Evolutionary conservation across 2,888 invertebrate genomes (phyloP), one percentile per base, ranked within the genome.

Genomic region (Smittia sp.): DNA sequence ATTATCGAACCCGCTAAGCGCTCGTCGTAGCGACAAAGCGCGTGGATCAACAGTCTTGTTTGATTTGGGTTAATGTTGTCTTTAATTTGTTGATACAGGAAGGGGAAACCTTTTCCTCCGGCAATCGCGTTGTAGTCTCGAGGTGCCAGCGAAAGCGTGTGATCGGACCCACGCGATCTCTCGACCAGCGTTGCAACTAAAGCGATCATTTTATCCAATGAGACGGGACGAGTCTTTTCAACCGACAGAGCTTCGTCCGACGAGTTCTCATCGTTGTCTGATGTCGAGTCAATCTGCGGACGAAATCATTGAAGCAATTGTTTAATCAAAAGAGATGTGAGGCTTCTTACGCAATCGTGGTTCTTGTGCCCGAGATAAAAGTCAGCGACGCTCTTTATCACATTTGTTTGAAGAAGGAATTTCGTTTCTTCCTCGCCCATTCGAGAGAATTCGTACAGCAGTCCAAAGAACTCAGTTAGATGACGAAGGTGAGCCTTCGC

Each of bases 161-260:
- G 90, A 79, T 89, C 89, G 4, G 90, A 85, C 76, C 92, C 92
- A 1, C 96, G 85, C 46, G 95, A 94, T 76, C 93, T 89, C 81
- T 97, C 96, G 41, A 95, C 94, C 15, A 96, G 85, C 1, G 91
- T 89, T 0, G 94, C 93, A 32, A 96, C 92, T 11, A 96, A 83
- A 11, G 94, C 92, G 76, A 96, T 93, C 96, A 97, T 96, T 84
- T 96, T 96, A 82, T 96, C 96, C 13, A 97, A 83, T 0, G 96
- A 95, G 0, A 93, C 93, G 0, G 96, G 95, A 75, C 94, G 88
- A 76, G 93, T 89, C 80, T 95, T 94, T 78, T 88, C 88, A 1
- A 83, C 81, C 0, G 83, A 82, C 27, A 83, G 81, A 24, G 85
- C 85, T 77, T 86, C 86, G 76, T 86, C 86, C 0, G 83, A 82